A percentile compares a stretch with the other conserved stretches of the same genome.
Conservation (phyloP, 2,888 invertebrate species). For the Didymodactylos carnosus region DNA sequence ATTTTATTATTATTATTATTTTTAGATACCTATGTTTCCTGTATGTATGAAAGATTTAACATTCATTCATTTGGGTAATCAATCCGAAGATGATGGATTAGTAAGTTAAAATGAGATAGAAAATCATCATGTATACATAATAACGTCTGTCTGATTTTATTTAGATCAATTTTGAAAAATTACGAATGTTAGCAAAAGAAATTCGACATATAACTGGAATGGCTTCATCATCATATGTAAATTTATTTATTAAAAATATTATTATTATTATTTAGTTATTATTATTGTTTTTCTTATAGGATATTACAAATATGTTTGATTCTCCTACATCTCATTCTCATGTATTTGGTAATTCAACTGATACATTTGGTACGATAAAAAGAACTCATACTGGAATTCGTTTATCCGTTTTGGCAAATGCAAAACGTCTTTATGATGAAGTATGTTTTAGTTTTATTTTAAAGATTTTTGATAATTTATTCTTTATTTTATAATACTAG, state of each 20-base stretch:
- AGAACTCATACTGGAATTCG: slow-evolving; percentile 42
- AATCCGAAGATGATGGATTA: slow-evolving; percentile 58
- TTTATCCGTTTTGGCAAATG: slow-evolving; percentile 52
- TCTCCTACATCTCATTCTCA: slow-evolving; percentile 14
- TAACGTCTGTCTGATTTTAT: no score
- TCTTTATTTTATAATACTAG: slow-evolving; percentile 19
- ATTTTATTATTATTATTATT: slow-evolving; percentile 17
- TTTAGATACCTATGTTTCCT: slow-evolving; percentile 42
- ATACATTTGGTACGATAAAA: slow-evolving; percentile 18
- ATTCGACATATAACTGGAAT: slow-evolving; percentile 51
- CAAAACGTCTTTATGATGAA: slow-evolving; percentile 95
- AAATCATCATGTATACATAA: no score
- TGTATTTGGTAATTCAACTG: slow-evolving; percentile 18
- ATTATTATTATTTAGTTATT: not conserved
- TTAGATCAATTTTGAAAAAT: slow-evolving; percentile 62
- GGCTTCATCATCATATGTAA: slow-evolving; percentile 60
- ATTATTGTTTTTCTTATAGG: slow-evolving; percentile 26
- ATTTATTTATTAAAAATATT: not conserved
- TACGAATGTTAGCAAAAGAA: slow-evolving; percentile 94
- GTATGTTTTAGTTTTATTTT: slow-evolving; percentile 19
- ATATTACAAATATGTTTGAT: slow-evolving; percentile 57
- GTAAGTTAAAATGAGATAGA: no score
- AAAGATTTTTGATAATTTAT: not conserved
- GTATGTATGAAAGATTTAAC: slow-evolving; percentile 57
- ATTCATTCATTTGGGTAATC: slow-evolving; percentile 85